Base-by-base conservation (phyloP, 2,797 vertebrate genomes). In the Clarias fuscus region DNA sequence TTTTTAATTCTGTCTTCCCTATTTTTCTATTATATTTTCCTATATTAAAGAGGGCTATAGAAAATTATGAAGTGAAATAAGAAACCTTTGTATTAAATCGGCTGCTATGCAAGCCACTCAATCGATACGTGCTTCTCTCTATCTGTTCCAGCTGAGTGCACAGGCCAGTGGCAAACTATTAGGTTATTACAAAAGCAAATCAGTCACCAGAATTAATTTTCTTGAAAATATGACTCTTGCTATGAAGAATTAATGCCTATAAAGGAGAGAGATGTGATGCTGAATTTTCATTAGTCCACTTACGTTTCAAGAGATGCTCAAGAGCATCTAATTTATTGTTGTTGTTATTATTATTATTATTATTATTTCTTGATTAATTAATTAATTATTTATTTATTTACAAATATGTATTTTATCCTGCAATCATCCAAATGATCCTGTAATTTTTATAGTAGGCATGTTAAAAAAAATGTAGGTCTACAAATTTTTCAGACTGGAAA, bases 181-280 rank as follows among this genome's bases (percentile, higher is more conserved):
- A 93, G 93, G 88, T 93, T 94, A 95, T 94, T 95, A 95, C 92
- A 94, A 95, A 95, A 95, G 93, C 92, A 95, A 94, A 94, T 95
- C 94, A 94, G 93, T 94, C 92, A 91, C 93, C 91, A 92, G 93
- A 95, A 94, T 94, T 92, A 90, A 94, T 95, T 93, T 93, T 93
- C 92, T 91, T 92, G 89, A 92, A 93, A 94, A 95, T 93, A 93
- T 91, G 91, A 93, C 89, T 90, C 90, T 88, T 88, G 89, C 89
- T 90, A 89, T 93, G 90, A 91, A 91, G 92, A 93, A 93, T 94
- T 93, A 93, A 94, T 93, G 92, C 90, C 91, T 89, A 86, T 89
- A 59, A 89, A 86, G 18, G 82, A 89, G 88, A 80, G 82, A 84
- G 84, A 88, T 88, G 84, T 86, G 86, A 88, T 84, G 88, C 85